Percentiles rank a stretch among this genome's conserved stretches.
phyloP scores from a whole-genome alignment of 2,797 vertebrate genomes.

The Enteromius unitaeniatus region DNA sequence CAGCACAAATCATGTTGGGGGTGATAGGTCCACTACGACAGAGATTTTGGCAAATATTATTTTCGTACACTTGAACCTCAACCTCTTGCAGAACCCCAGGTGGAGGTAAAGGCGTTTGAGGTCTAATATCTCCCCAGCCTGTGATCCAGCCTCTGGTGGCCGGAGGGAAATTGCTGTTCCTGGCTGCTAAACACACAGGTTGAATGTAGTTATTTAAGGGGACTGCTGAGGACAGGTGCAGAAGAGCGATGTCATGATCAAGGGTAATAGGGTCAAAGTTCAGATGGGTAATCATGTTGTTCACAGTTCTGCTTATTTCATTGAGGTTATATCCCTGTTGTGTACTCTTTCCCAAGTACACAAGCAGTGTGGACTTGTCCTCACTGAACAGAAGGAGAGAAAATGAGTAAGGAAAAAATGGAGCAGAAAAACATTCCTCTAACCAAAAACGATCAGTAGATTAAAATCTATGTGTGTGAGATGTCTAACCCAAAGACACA shows the following conservation, averaged over 20 bases:
- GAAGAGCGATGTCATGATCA: slow-evolving; percentile 56
- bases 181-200: slow-evolving; percentile 71
- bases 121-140: slow-evolving; percentile 48
- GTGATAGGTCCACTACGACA: fast-evolving
- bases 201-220: slow-evolving; percentile 61
- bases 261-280: no score
- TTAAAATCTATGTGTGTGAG: not conserved
- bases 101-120: not conserved
- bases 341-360: slow-evolving; percentile 36
- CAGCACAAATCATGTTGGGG: slow-evolving; percentile 64
- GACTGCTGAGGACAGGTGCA: slow-evolving; percentile 50
- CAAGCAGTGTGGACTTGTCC: not conserved
- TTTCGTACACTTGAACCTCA: slow-evolving; percentile 49
- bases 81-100: slow-evolving; percentile 58
- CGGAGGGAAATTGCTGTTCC: not conserved
- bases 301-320: not conserved
- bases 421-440: not conserved
- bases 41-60: slow-evolving; percentile 23
- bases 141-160: slow-evolving; percentile 46
- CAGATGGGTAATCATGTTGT: slow-evolving; percentile 14
- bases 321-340: not conserved
- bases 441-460: no score
- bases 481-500: not conserved
- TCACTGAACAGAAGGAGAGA: not conserved
- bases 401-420: not conserved